Base-by-base conservation (phyloP, 2,113 vertebrate species). In the Petromus typicus region DNA sequence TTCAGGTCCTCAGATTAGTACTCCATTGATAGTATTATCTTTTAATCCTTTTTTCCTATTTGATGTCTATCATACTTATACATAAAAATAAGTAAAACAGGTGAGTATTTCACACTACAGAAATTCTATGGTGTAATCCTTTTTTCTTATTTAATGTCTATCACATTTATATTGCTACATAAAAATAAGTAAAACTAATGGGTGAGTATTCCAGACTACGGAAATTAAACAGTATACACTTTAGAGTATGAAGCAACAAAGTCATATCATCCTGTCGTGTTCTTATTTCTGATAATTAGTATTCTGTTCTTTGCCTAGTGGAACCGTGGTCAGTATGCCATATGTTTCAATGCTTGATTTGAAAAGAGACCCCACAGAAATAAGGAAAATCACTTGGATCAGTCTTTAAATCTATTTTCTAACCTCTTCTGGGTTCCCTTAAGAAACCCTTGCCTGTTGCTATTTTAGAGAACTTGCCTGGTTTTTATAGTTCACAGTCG, bases 391-490 rank as follows among this genome's bases (percentile, higher is more conserved):
- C 91, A 96, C 45, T 78, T 91, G 45, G 14, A 81, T 64, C 78
- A 81, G 43, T 66, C n/a, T 51, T 96, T 93, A 76, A 54, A 56
- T 84, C 75, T 87, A 56, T 93, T 93, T 95, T 94, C 86, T 61
- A 86, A 89, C 20, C 61, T 82, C 48, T 82, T 75, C n/a, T 80
- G 54, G 20, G 34, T 73, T 67, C 78, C 40, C 81, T 86, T 34
- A 89, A 76, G 75, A 89, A 91, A 83, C 40, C 17, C 73, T 89
- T 89, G 45, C 76, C 56, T 64, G 13, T 32, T 71, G 56, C 71
- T 93, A 59, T 89, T 75, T 95, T 86, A 51, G 54, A 63, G 43
- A 86, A 61, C 51, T 81, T 93, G 64, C 40, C 82, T 45, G n/a
- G 11, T 87, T 95, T 96, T 90, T 79, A 66, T 56, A 89, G 57